Base-by-base conservation (phyloP, 2,797 vertebrate genomes). In the Acropternis orthonyx region DNA sequence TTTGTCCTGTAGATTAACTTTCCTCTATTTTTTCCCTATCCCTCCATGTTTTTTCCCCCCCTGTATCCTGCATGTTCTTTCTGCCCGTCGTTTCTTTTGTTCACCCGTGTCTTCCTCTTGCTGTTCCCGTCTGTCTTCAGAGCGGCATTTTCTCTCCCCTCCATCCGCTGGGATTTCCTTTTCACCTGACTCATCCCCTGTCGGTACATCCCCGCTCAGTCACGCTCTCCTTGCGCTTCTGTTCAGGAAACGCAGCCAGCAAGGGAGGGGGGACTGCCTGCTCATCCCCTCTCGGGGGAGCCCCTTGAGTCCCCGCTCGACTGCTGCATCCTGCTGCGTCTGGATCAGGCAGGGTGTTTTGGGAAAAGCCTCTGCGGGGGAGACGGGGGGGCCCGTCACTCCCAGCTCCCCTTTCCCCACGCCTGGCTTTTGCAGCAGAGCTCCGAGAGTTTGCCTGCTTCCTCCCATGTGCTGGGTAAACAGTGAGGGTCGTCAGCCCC, bases 121-220 rank as follows among this genome's bases (percentile, higher is more conserved):
- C 74, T 54, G 49, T 78, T 94, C 54, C 88, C 1, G 20, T 46
- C 73, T 83, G 69, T 67, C 85, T 91, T 77, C 39, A 44, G 92
- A 80, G 56, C 36, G 0, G 73, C 76, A 14, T 96, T 94, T 92
- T 96, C 91, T 86, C 62, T 95, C 34, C 32, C 37, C 30, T 95
- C 51, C 80, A 59, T 91, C 94, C 92, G 34, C 83, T 90, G 93
- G 91, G 94, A 94, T 97, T 97, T 94, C 92, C 87, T 95, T 89
- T 95, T 85, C 95, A 96, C 93, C 89, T 93, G 91, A 95, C 85
- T 94, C 85, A 95, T 94, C 80, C 84, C 44, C 74, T 79, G 41
- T 63, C 34, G 22, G 91, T 93, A 66, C 69, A 78, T 89, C 92
- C 82, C 76, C 5, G 1, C 78, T 91, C 94, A 44, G 74, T 76